Base-by-base conservation (phyloP, 2,797 vertebrate species). In the Semaprochilodus insignis region DNA sequence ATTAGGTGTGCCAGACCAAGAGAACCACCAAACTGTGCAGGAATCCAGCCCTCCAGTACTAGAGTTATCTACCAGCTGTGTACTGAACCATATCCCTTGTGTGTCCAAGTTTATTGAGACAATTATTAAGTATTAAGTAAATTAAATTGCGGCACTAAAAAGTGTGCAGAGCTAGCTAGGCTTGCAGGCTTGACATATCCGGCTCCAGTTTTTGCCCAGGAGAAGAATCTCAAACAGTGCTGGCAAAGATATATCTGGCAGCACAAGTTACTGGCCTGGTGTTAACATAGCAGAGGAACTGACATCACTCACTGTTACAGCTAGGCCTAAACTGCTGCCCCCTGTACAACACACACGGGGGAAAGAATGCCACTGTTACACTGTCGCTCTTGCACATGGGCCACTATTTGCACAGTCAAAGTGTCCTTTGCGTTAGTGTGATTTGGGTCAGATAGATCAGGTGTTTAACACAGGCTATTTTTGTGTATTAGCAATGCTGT, bases 241-340 rank as follows among this genome's bases (percentile, higher is more conserved):
- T 93, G 92, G 90, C 91, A 92, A 92, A 93, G 89, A 92, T 93
- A 93, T 91, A 94, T 93, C 88, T 91, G 92, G 91, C 92, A 60
- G 85, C 84, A 88, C 80, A 88, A 88, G 88, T 88, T 89, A 87
- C 88, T 88, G 88, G 85, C 81, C 85, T 87, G 87, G 81, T 90
- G 90, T 92, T 91, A 89, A 88, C 88, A 91, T 92, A 90, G 92
- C 89, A 87, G 84, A 89, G 87, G 74, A 51, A 62, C 91, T 92
- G 92, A 93, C 91, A 91, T 94, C 93, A 92, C 85, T 92, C 87
- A 86, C 87, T 91, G 85, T 87, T 90, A 83, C 81, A 90, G 88
- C 77, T 78, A 74, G 78, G 85, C 89, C 89, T 81, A 83, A 87
- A 83, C 83, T 82, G 74, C 75, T 55, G 78, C 36, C 74, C 34